Percentiles rank a stretch among this genome's conserved stretches.
Conservation (phyloP, 2,888 invertebrate genomes). For the Endotricha flammealis region DNA sequence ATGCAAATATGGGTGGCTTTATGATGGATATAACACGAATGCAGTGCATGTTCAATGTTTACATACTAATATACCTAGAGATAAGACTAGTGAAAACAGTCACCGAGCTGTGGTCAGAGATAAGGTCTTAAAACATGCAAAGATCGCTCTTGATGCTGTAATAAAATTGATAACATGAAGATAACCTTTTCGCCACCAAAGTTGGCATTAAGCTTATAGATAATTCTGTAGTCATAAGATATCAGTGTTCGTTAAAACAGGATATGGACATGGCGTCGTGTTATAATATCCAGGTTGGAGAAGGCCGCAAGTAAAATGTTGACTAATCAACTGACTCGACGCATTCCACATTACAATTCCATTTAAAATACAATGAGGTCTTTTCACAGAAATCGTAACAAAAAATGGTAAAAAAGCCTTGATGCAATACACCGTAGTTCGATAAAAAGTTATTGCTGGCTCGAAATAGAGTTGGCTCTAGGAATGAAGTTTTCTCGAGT, state of each 20-base stretch:
- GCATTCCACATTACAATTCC: not conserved
- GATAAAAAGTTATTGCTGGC: slow-evolving; percentile 47
- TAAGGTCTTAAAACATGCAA: slow-evolving; percentile 32
- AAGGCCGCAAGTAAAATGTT: not conserved
- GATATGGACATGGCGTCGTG: not conserved
- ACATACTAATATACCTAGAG: slow-evolving; percentile 25
- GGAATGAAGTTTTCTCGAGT: slow-evolving; percentile 46
- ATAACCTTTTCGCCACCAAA: slow-evolving; percentile 37
- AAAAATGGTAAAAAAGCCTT: slow-evolving; percentile 1
- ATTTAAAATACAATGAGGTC: not conserved
- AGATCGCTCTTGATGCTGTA: slow-evolving; percentile 21
- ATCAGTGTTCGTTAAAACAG: not conserved
- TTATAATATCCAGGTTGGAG: not conserved
- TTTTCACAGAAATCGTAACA: not conserved
- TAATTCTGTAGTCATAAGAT: slow-evolving; percentile 42
- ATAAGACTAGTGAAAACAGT: slow-evolving; percentile 40
- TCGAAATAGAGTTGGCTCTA: slow-evolving; percentile 49
- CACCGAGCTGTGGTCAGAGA: slow-evolving; percentile 38
- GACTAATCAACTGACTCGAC: not conserved
- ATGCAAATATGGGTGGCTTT: slow-evolving; percentile 14
- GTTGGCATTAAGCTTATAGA: slow-evolving; percentile 21
- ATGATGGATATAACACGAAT: slow-evolving; percentile 20
- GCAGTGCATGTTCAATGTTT: slow-evolving; percentile 19
- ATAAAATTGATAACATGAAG: slow-evolving; percentile 25
- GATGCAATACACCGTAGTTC: slow-evolving; percentile 13